Evolutionary conservation across 2,113 vertebrate species (phyloP).

Genomic region (Meles meles): DNA sequence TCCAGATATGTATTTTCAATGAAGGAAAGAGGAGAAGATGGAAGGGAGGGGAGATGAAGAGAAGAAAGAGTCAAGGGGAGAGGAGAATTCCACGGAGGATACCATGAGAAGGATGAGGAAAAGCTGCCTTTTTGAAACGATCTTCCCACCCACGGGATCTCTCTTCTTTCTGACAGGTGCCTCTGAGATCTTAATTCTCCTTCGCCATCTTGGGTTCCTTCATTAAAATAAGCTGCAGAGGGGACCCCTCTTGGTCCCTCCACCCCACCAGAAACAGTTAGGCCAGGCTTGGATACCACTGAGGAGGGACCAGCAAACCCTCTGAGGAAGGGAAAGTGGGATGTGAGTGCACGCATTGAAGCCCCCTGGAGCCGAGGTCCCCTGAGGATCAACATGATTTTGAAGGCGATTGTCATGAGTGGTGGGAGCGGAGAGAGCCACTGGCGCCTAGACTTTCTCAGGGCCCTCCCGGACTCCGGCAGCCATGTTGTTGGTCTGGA

Average conservation of each 20-base stretch:
- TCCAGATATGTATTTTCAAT: background rate
- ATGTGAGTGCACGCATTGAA: background rate
- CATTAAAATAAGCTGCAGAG: background rate
- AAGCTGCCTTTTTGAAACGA: background rate
- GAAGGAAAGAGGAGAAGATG: background rate
- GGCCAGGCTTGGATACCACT: background rate
- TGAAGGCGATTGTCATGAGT: slow-evolving; percentile 4
- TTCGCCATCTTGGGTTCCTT: background rate
- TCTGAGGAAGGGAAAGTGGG: background rate
- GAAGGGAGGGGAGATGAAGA: background rate
- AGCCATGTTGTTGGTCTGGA: slow-evolving; percentile 54
- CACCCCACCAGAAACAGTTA: background rate
- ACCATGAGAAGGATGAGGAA: background rate
- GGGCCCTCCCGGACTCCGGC: background rate
- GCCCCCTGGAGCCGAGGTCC: background rate
- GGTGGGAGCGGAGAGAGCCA: background rate
- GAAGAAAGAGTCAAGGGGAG: background rate
- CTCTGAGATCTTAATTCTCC: background rate
- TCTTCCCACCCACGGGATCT: background rate
- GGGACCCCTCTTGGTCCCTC: background rate
- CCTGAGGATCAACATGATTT: slow-evolving; percentile 49
- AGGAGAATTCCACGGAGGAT: background rate
- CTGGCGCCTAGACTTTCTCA: background rate
- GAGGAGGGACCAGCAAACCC: background rate
- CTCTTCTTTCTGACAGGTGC: background rate